Evolutionary conservation across 2,888 invertebrate species (phyloP), one percentile per base, ranked within the genome.

Genomic region (Aphodius granarius): DNA sequence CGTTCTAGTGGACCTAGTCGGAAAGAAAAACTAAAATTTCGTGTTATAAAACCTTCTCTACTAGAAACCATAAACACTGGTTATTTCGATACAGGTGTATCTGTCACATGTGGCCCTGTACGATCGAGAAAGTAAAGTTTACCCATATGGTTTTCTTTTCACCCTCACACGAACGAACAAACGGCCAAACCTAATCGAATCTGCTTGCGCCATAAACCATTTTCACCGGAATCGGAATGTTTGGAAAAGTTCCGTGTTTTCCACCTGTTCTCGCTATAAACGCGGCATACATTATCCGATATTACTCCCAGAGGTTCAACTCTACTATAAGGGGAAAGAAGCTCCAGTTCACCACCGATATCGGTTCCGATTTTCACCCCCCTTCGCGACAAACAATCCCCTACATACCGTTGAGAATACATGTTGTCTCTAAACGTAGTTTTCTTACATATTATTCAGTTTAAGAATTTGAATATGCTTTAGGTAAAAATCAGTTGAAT

Each of bases 181-280:
- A 43, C 13, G 43, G 76, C 77, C 73, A 75, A 75, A 78, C 66
- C 75, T 80, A 81, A 79, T 77, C 76, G 78, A 80, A 80, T 80
- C 43, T 79, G 79, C 78, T 82, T 81, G 80, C 79, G 78, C 81
- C 79, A 82, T 84, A 84, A 85, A 84, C 83, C 83, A 82, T 83
- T 82, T 84, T 83, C 84, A 82, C 84, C 80, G 43, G 82, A 83
- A 84, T 83, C 82, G 82, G 81, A 84, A 83, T 83, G 84, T 83
- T 82, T 82, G 82, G 82, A 84, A 84, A 82, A 83, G 82, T 83
- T 83, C 82, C 78, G 81, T 82, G 81, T 82, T 81, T 83, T 83
- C 84, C 85, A 85, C 85, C 85, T 43, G 43, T 43, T 43, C 43
- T 43, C 43, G 43, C 43, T 13, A 43, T 43, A 72, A 72, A 72